phyloP scores from a whole-genome alignment of 2,113 vertebrate species.

The Daboia siamensis region DNA sequence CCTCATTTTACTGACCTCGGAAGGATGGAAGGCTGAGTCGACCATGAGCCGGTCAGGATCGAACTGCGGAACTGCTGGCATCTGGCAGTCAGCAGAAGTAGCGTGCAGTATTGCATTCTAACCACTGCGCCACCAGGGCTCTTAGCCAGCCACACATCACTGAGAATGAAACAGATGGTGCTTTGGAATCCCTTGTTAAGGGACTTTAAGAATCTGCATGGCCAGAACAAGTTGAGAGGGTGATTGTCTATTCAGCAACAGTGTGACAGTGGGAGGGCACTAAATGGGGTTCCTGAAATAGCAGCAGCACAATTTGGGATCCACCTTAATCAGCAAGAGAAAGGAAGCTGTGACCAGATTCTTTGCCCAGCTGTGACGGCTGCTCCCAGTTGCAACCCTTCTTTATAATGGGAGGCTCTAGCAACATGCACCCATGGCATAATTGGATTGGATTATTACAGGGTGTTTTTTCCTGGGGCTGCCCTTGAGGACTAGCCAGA shows the following conservation, averaged over 20 bases:
- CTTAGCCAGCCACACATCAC: neutral
- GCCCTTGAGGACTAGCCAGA: neutral
- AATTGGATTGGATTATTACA: neutral
- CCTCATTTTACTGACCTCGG: too few relatives aligned
- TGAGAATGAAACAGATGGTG: neutral
- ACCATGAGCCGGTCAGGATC: too few relatives aligned
- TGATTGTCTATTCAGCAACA: neutral
- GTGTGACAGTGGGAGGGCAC: neutral
- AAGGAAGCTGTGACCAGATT: neutral
- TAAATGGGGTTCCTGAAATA: neutral
- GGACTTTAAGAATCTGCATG: neutral
- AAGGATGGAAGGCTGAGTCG: too few relatives aligned
- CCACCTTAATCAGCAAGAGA: neutral
- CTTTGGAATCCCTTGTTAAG: neutral
- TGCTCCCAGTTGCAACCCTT: neutral
- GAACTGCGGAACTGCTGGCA: too few relatives aligned
- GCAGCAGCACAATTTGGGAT: neutral
- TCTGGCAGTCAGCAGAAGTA: too few relatives aligned
- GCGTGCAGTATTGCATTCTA: too few relatives aligned
- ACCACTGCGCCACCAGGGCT: too few relatives aligned
- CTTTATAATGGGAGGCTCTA: neutral
- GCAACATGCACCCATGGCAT: neutral
- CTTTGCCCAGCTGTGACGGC: neutral
- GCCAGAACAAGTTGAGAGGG: neutral
- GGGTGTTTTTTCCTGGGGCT: neutral